These are phyloP conservation scores for Heteropelma amictum DNA, from an alignment of 2,888 invertebrate species.

Conservation along the genomic window DNA sequence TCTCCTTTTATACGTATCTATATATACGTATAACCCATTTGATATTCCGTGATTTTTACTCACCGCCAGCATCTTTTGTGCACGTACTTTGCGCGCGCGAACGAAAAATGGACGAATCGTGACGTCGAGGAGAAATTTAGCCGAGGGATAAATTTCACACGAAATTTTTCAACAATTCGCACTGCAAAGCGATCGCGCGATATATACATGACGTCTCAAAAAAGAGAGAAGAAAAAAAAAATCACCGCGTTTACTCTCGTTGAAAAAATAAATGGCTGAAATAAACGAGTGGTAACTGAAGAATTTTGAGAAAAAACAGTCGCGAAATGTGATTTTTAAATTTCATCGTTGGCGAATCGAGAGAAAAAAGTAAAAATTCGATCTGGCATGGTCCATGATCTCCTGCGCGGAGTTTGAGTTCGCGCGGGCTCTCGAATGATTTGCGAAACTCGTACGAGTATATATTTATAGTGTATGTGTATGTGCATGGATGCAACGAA, in stretches of 20 bases:
- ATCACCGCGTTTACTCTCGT: too few relatives aligned
- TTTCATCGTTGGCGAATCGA: too few relatives aligned
- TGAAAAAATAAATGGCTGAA: too few relatives aligned
- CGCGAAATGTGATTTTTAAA: too few relatives aligned
- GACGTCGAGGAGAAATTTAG: conserved; percentile 50
- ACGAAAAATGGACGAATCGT: conserved; percentile 35
- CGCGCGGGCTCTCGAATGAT: conserved; percentile 46
- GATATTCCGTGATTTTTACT: conserved; percentile 43
- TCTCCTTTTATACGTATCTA: background rate
- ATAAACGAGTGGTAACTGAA: too few relatives aligned
- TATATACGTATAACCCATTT: background rate
- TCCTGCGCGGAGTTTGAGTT: conserved; percentile 19
- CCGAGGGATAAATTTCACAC: conserved; percentile 23
- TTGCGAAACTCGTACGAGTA: conserved; percentile 21
- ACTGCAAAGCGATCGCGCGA: too few relatives aligned
- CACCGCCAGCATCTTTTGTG: conserved; percentile 18
- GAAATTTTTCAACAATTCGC: background rate
- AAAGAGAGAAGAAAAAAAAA: too few relatives aligned
- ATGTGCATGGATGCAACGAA: conserved; percentile 61
- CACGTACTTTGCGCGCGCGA: conserved; percentile 8
- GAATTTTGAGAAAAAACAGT: too few relatives aligned
- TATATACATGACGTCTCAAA: too few relatives aligned
- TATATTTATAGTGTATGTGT: conserved; percentile 9
- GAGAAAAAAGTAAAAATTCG: background rate
- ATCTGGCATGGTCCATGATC: background rate